A percentile compares a stretch with the other conserved stretches of the same genome.
Evolutionary conservation across 2,888 invertebrate species (phyloP).

Genomic region (Tenodera sinensis): DNA sequence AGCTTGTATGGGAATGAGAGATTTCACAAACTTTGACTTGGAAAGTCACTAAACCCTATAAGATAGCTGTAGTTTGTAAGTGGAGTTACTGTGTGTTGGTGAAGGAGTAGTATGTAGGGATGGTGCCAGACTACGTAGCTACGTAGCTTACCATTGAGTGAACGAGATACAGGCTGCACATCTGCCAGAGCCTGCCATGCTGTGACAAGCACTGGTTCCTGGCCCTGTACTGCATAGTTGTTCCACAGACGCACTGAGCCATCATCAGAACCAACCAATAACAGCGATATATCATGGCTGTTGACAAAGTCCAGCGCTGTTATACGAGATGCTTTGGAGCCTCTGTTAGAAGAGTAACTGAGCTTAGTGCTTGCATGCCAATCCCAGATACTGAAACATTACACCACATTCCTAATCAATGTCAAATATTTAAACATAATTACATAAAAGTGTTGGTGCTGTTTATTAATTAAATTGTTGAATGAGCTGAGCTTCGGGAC

Average conservation of each 20-base stretch:
- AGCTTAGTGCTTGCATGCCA: conserved; percentile 73
- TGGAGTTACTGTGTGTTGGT: too few species aligned
- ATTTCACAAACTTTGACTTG: too few species aligned
- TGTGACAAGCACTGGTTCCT: conserved; percentile 61
- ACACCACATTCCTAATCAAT: neutral
- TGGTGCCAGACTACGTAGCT: too few species aligned
- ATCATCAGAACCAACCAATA: conserved; percentile 73
- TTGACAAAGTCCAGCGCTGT: conserved; percentile 84
- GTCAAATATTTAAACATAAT: neutral
- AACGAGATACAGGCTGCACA: conserved; percentile 42
- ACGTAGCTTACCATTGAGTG: conserved; percentile 15
- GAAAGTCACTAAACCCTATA: too few species aligned
- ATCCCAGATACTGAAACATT: conserved; percentile 68
- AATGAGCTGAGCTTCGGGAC: too few species aligned
- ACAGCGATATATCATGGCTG: conserved; percentile 73
- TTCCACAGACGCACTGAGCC: conserved; percentile 72
- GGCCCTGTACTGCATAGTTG: conserved; percentile 31
- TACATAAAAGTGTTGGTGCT: too few species aligned
- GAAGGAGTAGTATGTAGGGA: too few species aligned
- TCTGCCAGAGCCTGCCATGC: conserved; percentile 84
- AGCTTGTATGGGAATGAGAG: too few species aligned
- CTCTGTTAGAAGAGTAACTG: conserved; percentile 56
- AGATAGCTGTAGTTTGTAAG: too few species aligned
- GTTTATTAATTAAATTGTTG: too few species aligned
- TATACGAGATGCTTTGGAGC: conserved; percentile 57